These are phyloP conservation scores for Anolis carolinensis DNA, from an alignment of 2,113 vertebrate species.

Conservation along the genomic window DNA sequence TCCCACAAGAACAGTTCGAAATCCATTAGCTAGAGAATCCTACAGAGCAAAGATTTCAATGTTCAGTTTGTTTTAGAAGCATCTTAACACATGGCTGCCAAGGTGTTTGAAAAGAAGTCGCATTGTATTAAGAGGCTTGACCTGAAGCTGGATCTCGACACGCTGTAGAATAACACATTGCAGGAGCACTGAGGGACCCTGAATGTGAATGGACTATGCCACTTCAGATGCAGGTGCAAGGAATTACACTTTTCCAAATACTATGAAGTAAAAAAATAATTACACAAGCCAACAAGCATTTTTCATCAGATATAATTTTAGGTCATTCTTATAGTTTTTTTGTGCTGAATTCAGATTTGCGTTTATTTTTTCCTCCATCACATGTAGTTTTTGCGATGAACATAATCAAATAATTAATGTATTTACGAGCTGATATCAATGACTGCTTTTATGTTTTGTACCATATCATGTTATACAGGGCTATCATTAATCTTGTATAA, in stretches of 20 bases:
- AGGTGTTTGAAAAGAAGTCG: background rate
- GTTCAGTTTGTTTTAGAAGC: background rate
- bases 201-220: background rate
- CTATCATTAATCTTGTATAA: too few species aligned
- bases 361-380: too few species aligned
- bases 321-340: too few species aligned
- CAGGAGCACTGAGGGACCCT: too few species aligned
- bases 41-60: background rate
- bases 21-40: background rate
- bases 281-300: too few species aligned
- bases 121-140: background rate
- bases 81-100: background rate
- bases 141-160: background rate
- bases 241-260: background rate
- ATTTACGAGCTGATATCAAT: too few species aligned
- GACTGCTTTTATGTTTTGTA: too few species aligned
- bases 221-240: background rate
- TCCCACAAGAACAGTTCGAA: background rate
- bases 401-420: too few species aligned
- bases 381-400: too few species aligned
- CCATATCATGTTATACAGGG: too few species aligned
- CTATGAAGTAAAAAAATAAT: background rate
- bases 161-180: background rate
- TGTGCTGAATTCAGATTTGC: too few species aligned
- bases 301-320: too few species aligned